These are phyloP conservation scores for Cerceris rybyensis DNA, from an alignment of 2,888 invertebrate genomes.

Conservation along the genomic window DNA sequence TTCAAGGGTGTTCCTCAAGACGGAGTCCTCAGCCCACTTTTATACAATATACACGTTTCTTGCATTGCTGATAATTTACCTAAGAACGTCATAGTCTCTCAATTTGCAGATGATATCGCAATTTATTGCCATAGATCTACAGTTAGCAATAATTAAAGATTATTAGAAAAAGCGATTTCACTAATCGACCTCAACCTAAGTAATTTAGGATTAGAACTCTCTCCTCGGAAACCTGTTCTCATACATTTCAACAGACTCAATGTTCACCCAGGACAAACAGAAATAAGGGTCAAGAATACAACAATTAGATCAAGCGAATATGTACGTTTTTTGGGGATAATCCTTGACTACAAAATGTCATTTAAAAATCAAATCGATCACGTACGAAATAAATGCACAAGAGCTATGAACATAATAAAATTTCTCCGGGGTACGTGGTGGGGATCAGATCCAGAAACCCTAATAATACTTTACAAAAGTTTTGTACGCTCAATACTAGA, in stretches of 20 bases:
- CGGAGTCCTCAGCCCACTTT: background rate
- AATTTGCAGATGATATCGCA: background rate
- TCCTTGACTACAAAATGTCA: no score
- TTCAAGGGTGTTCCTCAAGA: constrained; percentile 7
- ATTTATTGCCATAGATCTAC: background rate
- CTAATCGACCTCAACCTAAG: background rate
- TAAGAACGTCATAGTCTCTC: background rate
- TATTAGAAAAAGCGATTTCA: background rate
- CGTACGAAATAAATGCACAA: no score
- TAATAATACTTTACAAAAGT: constrained; percentile 9
- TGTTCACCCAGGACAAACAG: background rate
- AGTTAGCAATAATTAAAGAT: background rate
- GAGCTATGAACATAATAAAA: no score
- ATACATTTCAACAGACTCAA: background rate
- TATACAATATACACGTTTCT: background rate
- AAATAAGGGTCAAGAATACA: no score
- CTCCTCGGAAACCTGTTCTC: background rate
- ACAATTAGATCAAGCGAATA: no score
- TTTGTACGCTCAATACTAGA: constrained; percentile 1
- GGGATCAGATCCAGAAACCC: background rate
- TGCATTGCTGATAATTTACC: background rate
- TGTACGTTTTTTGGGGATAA: no score
- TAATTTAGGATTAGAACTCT: background rate
- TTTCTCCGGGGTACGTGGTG: no score
- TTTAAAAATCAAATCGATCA: no score